Percentiles rank a stretch among this genome's conserved stretches.
Evolutionary conservation across 2,888 invertebrate genomes (phyloP).

Genomic region (Pegoplata infirma): DNA sequence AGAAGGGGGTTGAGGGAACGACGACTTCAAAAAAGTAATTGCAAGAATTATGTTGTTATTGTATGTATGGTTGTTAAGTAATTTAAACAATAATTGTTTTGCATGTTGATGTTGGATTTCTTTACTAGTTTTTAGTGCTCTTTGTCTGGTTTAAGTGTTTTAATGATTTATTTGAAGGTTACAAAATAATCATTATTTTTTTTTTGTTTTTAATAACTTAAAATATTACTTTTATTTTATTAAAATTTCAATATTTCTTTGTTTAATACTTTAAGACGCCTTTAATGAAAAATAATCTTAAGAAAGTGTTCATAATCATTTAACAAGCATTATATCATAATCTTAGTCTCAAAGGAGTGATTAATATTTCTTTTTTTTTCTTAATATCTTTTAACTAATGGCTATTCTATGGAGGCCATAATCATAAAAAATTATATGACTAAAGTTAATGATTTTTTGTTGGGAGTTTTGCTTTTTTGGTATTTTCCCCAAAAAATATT

Average conservation of each 20-base stretch:
- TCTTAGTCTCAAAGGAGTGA: conserved; percentile 48
- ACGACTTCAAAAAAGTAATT: too few relatives aligned
- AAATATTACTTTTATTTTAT: neutral
- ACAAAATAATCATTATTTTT: neutral
- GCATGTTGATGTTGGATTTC: conserved; percentile 29
- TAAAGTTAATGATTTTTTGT: conserved; percentile 43
- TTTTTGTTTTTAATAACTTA: neutral
- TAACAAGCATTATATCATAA: conserved; percentile 25
- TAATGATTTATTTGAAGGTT: conserved; percentile 49
- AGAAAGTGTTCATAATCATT: neutral
- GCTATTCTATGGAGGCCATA: conserved; percentile 43
- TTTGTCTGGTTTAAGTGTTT: conserved; percentile 42
- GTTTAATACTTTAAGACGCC: neutral
- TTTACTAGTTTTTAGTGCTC: neutral
- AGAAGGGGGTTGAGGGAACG: neutral
- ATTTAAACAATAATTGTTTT: conserved; percentile 41
- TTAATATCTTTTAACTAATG: conserved; percentile 56
- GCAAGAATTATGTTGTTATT: conserved; percentile 57
- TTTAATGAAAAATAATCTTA: neutral
- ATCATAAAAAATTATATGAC: conserved; percentile 42
- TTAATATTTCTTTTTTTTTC: conserved; percentile 49
- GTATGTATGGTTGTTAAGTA: conserved; percentile 3
- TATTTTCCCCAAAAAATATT: conserved; percentile 21
- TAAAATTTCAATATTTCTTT: neutral
- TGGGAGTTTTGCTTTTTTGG: conserved; percentile 1